Percentiles rank a stretch among this genome's conserved stretches.
These are phyloP conservation scores for Pangasius sanitwongsei DNA, from an alignment of 2,797 vertebrate species.

Conservation along the genomic window DNA sequence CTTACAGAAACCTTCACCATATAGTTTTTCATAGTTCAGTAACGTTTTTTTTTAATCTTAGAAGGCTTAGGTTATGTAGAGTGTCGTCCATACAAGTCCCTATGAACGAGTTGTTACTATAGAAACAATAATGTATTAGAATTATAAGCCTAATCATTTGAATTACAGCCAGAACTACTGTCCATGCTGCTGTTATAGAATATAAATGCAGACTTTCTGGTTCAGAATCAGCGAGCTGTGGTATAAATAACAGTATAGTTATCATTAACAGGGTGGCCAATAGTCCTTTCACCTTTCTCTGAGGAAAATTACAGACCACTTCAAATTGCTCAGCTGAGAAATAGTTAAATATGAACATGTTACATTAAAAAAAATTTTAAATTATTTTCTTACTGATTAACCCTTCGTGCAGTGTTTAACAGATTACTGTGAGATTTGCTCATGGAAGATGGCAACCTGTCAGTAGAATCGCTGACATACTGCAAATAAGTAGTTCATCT, in stretches of 20 bases:
- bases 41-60: not conserved
- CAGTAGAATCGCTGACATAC: slow-evolving; percentile 68
- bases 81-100: not conserved
- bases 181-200: not conserved
- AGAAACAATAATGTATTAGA: not conserved
- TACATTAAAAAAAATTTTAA: not conserved
- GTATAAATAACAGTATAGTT: not conserved
- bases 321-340: not conserved
- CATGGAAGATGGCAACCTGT: slow-evolving; percentile 30
- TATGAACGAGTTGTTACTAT: not conserved
- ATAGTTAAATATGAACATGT: not conserved
- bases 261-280: not conserved
- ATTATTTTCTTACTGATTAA: not conserved
- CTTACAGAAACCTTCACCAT: not conserved
- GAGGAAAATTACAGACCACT: not conserved
- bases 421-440: not conserved
- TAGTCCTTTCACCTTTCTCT: not conserved
- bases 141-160: not conserved
- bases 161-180: not conserved
- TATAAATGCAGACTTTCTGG: not conserved
- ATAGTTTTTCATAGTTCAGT: not conserved
- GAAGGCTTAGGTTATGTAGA: not conserved
- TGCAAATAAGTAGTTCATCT: slow-evolving; percentile 71
- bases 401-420: not conserved
- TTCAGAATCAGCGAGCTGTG: not conserved